phyloP scores from a whole-genome alignment of 2,113 vertebrate species.

The Heliornis fulica region DNA sequence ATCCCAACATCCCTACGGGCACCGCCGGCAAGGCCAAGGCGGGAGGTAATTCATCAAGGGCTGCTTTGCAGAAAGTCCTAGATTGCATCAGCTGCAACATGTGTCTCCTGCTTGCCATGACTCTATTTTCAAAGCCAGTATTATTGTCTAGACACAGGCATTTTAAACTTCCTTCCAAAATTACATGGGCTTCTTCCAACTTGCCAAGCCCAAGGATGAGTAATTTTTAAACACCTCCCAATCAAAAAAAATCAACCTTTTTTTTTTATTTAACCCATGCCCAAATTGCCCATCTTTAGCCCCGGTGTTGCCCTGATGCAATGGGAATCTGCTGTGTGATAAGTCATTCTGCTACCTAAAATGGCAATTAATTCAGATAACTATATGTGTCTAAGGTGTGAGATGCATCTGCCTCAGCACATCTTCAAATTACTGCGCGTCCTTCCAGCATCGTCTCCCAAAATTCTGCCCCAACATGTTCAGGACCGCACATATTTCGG shows the following conservation, averaged over 20 bases:
- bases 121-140: neutral
- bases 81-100: neutral
- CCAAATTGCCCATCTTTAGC: neutral
- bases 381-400: fast-evolving
- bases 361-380: fast-evolving
- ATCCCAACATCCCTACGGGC: fast-evolving
- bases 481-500: neutral
- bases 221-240: neutral
- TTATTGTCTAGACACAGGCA: slow-evolving; percentile 11
- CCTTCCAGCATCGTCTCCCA: neutral
- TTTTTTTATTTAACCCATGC: neutral
- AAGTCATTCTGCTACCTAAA: neutral
- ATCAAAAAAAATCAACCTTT: neutral
- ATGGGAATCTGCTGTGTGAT: fast-evolving
- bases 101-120: neutral
- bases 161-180: neutral
- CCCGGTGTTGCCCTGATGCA: fast-evolving
- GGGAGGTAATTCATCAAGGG: neutral
- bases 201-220: neutral
- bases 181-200: neutral
- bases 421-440: fast-evolving
- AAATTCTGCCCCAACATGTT: fast-evolving
- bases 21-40: neutral
- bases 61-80: neutral
- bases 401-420: fast-evolving